Percentiles rank a stretch among this genome's conserved stretches.
Conservation (phyloP, 2,888 invertebrate genomes). For the Harpagoxenus sublaevis region DNA sequence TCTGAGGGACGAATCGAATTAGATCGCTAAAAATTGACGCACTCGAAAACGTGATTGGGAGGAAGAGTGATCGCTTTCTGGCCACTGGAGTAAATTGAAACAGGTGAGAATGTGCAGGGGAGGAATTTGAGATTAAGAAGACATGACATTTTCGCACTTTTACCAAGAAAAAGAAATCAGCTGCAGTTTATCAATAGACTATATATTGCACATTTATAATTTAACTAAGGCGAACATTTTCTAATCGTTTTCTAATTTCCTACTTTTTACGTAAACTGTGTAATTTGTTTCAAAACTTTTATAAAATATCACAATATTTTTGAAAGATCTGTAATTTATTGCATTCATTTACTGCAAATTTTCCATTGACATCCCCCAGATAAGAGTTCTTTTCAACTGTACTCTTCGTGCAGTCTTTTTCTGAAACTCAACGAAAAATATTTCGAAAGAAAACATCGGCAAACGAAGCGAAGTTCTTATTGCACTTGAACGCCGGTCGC, state of each 20-base stretch:
- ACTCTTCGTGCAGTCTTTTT: background rate
- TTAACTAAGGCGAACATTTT: background rate
- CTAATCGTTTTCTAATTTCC: background rate
- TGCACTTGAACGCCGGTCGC: constrained; percentile 38
- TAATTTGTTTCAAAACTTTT: background rate
- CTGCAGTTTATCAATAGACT: background rate
- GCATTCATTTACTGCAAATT: background rate
- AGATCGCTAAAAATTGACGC: constrained; percentile 19
- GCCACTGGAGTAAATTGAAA: constrained; percentile 4
- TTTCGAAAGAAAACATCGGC: background rate
- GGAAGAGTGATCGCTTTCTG: background rate
- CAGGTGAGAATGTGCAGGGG: too few relatives aligned
- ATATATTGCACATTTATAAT: background rate
- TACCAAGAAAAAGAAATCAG: background rate
- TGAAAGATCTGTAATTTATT: background rate
- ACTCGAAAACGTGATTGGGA: constrained; percentile 11
- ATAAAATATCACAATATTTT: background rate
- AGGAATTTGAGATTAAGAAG: background rate
- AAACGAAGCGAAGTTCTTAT: constrained; percentile 5
- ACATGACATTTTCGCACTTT: background rate
- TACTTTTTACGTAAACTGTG: background rate
- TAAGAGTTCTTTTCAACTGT: background rate
- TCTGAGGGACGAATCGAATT: constrained; percentile 9
- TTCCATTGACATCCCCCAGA: background rate
- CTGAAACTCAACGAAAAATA: background rate